Percentiles rank a stretch among this genome's conserved stretches.
Conservation (phyloP, 2,113 vertebrate species). For the Pionites leucogaster region DNA sequence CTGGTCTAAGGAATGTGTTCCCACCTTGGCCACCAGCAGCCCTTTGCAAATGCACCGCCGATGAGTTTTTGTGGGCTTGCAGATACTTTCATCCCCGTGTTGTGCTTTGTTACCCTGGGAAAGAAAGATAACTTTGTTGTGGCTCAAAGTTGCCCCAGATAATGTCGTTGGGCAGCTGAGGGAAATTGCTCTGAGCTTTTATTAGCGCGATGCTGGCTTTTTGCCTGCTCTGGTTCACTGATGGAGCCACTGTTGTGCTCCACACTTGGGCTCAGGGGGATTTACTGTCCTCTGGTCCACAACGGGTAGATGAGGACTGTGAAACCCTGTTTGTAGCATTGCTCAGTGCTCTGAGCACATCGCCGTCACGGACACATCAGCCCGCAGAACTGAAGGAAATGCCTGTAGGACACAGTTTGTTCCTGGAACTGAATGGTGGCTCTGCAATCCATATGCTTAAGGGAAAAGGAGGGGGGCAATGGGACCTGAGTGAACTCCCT, state of each 20-base stretch:
- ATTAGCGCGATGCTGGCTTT: not conserved
- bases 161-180: not conserved
- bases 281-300: rapidly evolving
- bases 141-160: not conserved
- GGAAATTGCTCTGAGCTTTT: rapidly evolving
- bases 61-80: not conserved
- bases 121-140: not conserved
- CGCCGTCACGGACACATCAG: rapidly evolving
- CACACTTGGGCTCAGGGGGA: not conserved
- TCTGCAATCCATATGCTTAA: rapidly evolving
- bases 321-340: rapidly evolving
- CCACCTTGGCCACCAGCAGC: rapidly evolving
- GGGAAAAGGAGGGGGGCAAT: not conserved
- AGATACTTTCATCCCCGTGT: not conserved
- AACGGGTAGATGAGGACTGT: rapidly evolving
- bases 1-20: rapidly evolving
- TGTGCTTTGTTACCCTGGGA: not conserved
- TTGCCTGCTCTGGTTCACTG: rapidly evolving
- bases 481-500: rapidly evolving
- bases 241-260: rapidly evolving
- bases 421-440: rapidly evolving
- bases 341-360: not conserved
- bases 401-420: rapidly evolving
- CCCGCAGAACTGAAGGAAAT: not conserved
- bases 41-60: not conserved